Conservation (phyloP, 2,888 invertebrate genomes). For the Prosapia bicincta region DNA sequence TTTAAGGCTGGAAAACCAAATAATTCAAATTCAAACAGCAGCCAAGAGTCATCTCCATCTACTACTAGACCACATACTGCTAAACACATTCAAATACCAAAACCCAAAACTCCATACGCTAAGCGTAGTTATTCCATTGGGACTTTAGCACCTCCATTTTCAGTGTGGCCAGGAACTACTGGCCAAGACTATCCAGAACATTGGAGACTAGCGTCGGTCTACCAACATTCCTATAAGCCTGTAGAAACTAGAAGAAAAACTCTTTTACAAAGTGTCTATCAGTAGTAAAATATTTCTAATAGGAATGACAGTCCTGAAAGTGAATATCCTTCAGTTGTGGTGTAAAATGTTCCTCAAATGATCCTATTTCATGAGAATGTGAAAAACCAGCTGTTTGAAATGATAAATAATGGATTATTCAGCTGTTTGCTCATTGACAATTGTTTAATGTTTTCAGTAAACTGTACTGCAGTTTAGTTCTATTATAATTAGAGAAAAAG, state of each 20-base stretch:
- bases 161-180: conserved; percentile 69
- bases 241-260: conserved; percentile 64
- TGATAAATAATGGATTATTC: too few species aligned
- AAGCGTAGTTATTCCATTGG: conserved; percentile 75
- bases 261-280: conserved; percentile 66
- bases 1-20: conserved; percentile 69
- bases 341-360: too few species aligned
- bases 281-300: conserved; percentile 53
- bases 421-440: too few species aligned
- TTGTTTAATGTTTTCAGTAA: too few species aligned
- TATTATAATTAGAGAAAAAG: too few species aligned
- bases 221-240: conserved; percentile 82
- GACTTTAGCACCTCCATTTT: conserved; percentile 78
- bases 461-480: too few species aligned
- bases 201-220: conserved; percentile 80
- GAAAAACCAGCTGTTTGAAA: too few species aligned
- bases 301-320: too few species aligned
- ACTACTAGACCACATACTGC: conserved; percentile 14
- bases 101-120: conserved; percentile 72
- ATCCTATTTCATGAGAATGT: too few species aligned
- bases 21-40: conserved; percentile 38
- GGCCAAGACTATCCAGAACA: conserved; percentile 83
- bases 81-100: conserved; percentile 63
- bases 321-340: too few species aligned
- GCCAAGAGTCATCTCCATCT: conserved; percentile 33